Percentiles rank a stretch among this genome's conserved stretches.
Evolutionary conservation across 1,140 invertebrate genomes (phyloP).

Genomic region (Zaprionus inermis): DNA sequence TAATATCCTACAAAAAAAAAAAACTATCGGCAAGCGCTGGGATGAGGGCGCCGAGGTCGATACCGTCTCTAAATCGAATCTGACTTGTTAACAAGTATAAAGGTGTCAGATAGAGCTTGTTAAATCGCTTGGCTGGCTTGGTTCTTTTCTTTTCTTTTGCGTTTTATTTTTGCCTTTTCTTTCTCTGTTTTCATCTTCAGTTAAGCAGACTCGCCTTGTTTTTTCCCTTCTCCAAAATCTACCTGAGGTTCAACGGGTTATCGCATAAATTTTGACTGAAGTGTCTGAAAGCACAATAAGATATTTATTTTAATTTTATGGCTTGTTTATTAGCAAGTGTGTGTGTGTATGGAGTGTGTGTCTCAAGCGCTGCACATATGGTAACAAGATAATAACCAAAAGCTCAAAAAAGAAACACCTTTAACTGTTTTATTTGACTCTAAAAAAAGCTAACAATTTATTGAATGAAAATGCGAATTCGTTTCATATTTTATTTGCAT

Average conservation of each 20-base stretch:
- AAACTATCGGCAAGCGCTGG: constrained; percentile 29
- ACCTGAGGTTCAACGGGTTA: constrained; percentile 34
- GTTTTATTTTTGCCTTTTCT: background rate
- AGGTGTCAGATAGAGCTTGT: constrained; percentile 28
- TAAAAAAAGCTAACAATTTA: constrained; percentile 15
- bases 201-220: background rate
- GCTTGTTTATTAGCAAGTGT: constrained; percentile 1
- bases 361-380: constrained; percentile 5
- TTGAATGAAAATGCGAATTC: constrained; percentile 31
- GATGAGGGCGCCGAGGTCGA: constrained; percentile 2
- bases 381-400: constrained; percentile 26
- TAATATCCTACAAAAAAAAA: constrained; percentile 29
- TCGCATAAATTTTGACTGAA: constrained; percentile 33
- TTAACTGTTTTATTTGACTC: constrained; percentile 26
- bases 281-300: constrained; percentile 27
- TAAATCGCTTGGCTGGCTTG: constrained; percentile 21
- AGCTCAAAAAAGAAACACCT: constrained; percentile 9
- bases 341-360: background rate
- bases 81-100: constrained; percentile 54
- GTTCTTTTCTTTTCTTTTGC: constrained; percentile 6
- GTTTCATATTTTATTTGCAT: constrained; percentile 62
- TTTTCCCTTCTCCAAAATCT: constrained; percentile 18
- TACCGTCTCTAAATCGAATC: constrained; percentile 8
- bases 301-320: constrained; percentile 36
- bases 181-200: constrained; percentile 8